Evolutionary conservation across 2,888 invertebrate genomes (phyloP), one percentile per base, ranked within the genome.

Genomic region (Scelioninae gen. 1): DNA sequence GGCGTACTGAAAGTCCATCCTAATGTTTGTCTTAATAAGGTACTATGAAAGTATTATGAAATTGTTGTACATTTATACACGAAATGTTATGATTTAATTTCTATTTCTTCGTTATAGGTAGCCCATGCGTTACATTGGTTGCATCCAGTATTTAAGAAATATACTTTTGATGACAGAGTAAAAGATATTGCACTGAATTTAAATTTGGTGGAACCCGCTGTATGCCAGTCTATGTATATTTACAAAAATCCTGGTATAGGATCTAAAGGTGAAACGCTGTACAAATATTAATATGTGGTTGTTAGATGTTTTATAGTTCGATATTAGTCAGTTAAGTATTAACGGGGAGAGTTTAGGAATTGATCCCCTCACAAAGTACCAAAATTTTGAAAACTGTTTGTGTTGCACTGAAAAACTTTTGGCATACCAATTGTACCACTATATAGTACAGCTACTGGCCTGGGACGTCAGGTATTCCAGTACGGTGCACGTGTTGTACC

Each of bases 221-320:
- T 99, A 0, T 96, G 96, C 0, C 99, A 99, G 91, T 98, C 98
- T 93, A 99, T 99, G 99, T 97, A 97, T 90, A 99, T 99, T 83
- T 99, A 97, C 92, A 99, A 99, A 93, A 98, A 98, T 93, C 98
- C 98, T 0, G 95, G 95, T 15, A 94, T 97, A 77, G 98, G 98
- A 0, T 96, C 97, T 5, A 96, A 96, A 95, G 97, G 97, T 97
- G 93, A 11, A 38, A 38, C n/a, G n/a, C n/a, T n/a, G n/a, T n/a
- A n/a, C n/a, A n/a, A n/a, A n/a, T n/a, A n/a, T n/a, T n/a, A n/a
- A n/a, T n/a, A n/a, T n/a, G n/a, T n/a, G n/a, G n/a, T n/a, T n/a
- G n/a, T n/a, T n/a, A n/a, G n/a, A n/a, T n/a, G n/a, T n/a, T n/a
- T n/a, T n/a, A n/a, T n/a, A n/a, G n/a, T n/a, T n/a, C n/a, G n/a